A percentile compares a stretch with the other conserved stretches of the same genome.
Conservation (phyloP, 2,797 vertebrate genomes). For the Anguilla megastoma region DNA sequence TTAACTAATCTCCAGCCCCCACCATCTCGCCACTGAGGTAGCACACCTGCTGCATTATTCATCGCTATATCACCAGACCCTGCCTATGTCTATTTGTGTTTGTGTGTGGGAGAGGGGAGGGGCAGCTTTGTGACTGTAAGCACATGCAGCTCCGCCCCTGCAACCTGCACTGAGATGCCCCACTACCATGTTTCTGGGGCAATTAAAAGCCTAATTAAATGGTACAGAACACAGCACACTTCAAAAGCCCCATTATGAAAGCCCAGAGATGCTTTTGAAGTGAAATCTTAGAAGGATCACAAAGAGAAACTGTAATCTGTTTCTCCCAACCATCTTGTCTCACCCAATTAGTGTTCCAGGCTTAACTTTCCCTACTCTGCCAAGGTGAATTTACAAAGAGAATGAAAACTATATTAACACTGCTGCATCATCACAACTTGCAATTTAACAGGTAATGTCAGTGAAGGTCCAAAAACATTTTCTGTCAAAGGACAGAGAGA, state of each 20-base stretch:
- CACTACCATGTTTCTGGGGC: slow-evolving; percentile 58
- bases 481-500: slow-evolving; percentile 17
- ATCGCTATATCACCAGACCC: not conserved
- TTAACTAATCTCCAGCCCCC: not conserved
- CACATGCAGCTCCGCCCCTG: slow-evolving; percentile 43
- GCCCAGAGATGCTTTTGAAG: slow-evolving; percentile 59
- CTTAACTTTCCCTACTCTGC: slow-evolving; percentile 54
- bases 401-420: slow-evolving; percentile 30
- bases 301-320: slow-evolving; percentile 47
- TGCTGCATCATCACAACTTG: slow-evolving; percentile 33
- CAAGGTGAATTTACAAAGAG: slow-evolving; percentile 53
- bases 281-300: slow-evolving; percentile 46
- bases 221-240: slow-evolving; percentile 55
- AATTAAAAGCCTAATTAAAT: slow-evolving; percentile 68
- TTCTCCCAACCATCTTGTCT: slow-evolving; percentile 53
- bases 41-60: not conserved
- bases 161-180: slow-evolving; percentile 39
- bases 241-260: slow-evolving; percentile 58
- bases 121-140: not conserved
- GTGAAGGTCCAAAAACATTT: slow-evolving; percentile 31
- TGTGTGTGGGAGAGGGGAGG: not conserved
- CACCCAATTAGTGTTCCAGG: slow-evolving; percentile 61
- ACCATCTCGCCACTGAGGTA: not conserved
- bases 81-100: not conserved
- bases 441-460: slow-evolving; percentile 41